Base-by-base conservation (phyloP, 2,888 invertebrate species). In the Dioctria linearis region DNA sequence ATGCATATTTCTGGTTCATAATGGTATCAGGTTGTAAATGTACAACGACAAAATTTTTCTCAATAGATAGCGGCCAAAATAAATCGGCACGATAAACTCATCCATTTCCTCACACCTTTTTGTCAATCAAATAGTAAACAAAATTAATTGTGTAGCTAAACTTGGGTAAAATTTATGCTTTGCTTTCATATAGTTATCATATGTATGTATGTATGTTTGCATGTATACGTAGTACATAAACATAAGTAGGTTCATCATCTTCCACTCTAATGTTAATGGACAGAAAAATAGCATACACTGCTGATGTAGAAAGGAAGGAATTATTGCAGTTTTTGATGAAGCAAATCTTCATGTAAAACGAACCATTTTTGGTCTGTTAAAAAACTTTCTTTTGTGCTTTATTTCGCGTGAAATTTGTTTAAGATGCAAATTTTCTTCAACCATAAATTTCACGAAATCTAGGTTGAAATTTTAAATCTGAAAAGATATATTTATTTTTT, bases 341-440 rank as follows among this genome's bases (percentile, higher is more conserved):
- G 42, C 25, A 42, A 73, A 59, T 73, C 40, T 57, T 39, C 73
- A 73, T 73, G 59, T 59, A 73, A 54, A 73, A 39, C 69, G 37
- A 39, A 25, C 67, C 25, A 46, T 46, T 73, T 59, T 13, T 25
- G 42, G 57, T n/a, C 73, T 13, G 13, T 59, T 42, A 9, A 13
- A 25, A 25, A 42, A 73, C 73, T 73, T 73, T 73, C 73, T 73
- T 73, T 73, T 59, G 57, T 73, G 73, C 73, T 73, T 73, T 73
- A 73, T 57, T 73, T 73, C 73, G 59, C 73, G 59, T 57, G 73
- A 73, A 73, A 73, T 73, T n/a, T 73, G 39, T 59, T 73, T 73
- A 37, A 73, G 13, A 73, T 73, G 73, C 73, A 73, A 73, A 73
- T 73, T 25, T 39, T 59, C 57, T 39, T 59, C 57, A 39, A 4